These are phyloP conservation scores for Caenorhabditis becei DNA, from an alignment of 2,888 invertebrate species.

Conservation along the genomic window DNA sequence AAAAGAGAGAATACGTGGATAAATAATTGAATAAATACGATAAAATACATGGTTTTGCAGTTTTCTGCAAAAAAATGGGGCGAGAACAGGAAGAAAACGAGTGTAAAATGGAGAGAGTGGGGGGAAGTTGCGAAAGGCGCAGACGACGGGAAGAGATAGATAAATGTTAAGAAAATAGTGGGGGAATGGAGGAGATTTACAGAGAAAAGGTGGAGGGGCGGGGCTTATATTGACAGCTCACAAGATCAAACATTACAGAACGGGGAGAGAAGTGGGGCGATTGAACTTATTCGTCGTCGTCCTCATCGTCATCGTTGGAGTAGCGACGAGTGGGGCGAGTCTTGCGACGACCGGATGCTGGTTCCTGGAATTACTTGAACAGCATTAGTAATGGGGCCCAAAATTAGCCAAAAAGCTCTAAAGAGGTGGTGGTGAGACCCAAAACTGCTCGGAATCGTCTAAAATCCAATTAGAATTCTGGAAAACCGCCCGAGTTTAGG, in stretches of 20 bases:
- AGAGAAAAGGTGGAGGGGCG: slow-evolving; percentile 1
- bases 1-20: too few relatives aligned
- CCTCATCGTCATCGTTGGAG: slow-evolving; percentile 50
- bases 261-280: background rate
- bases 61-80: background rate
- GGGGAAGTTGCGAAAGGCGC: background rate
- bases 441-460: too few relatives aligned
- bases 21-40: too few relatives aligned
- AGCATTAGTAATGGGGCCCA: too few relatives aligned
- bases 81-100: too few relatives aligned
- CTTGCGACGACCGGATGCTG: slow-evolving; percentile 47
- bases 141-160: slow-evolving; percentile 6
- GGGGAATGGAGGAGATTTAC: slow-evolving; percentile 5
- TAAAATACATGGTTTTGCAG: background rate
- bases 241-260: slow-evolving; percentile 46
- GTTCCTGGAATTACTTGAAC: slow-evolving; percentile 40
- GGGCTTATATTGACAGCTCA: slow-evolving; percentile 24
- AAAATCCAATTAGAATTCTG: too few relatives aligned
- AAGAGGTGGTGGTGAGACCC: too few relatives aligned
- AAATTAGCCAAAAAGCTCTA: too few relatives aligned
- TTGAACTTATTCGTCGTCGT: slow-evolving; percentile 29
- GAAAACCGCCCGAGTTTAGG: too few relatives aligned
- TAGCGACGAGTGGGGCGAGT: slow-evolving; percentile 50
- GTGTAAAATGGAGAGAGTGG: too few relatives aligned
- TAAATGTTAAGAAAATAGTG: slow-evolving; percentile 11